These are phyloP conservation scores for Sturnus vulgaris DNA, from an alignment of 2,113 vertebrate genomes.

Conservation along the genomic window DNA sequence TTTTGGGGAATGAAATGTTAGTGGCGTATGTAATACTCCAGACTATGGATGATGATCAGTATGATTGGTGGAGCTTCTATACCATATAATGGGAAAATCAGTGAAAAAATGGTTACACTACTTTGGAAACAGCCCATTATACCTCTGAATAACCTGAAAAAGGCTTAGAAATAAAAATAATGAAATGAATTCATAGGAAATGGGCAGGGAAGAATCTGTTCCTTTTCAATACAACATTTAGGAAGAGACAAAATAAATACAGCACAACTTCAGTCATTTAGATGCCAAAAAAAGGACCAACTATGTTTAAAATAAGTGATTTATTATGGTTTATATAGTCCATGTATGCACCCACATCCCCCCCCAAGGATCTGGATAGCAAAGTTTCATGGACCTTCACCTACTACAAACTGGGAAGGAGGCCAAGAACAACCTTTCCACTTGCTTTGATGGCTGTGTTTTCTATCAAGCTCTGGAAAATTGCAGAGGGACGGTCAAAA, in stretches of 20 bases:
- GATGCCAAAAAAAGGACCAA: conserved; percentile 41
- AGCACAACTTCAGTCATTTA: neutral
- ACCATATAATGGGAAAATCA: neutral
- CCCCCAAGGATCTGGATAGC: conserved; percentile 18
- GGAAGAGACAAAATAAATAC: conserved; percentile 36
- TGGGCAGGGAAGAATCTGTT: conserved; percentile 6
- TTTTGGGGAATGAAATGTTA: neutral
- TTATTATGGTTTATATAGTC: conserved; percentile 30
- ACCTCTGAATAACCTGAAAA: neutral
- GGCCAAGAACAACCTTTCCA: conserved; percentile 58
- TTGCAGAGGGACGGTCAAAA: conserved; percentile 20
- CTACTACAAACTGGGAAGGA: conserved; percentile 23
- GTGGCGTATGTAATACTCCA: neutral
- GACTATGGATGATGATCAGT: neutral
- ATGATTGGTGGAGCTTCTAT: neutral
- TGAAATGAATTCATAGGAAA: neutral
- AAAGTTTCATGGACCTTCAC: conserved; percentile 26
- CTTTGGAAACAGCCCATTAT: neutral
- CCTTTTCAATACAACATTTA: conserved; percentile 23
- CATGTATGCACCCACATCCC: conserved; percentile 1
- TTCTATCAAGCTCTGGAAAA: conserved; percentile 34
- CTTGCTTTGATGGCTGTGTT: conserved; percentile 35
- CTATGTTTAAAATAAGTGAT: conserved; percentile 40
- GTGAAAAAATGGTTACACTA: neutral
- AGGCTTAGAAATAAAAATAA: conserved; percentile 13